A percentile compares a stretch with the other conserved stretches of the same genome.
These are phyloP conservation scores for Actinostola sp. DNA, from an alignment of 92 coral and sea anemone species.

Conservation along the genomic window DNA sequence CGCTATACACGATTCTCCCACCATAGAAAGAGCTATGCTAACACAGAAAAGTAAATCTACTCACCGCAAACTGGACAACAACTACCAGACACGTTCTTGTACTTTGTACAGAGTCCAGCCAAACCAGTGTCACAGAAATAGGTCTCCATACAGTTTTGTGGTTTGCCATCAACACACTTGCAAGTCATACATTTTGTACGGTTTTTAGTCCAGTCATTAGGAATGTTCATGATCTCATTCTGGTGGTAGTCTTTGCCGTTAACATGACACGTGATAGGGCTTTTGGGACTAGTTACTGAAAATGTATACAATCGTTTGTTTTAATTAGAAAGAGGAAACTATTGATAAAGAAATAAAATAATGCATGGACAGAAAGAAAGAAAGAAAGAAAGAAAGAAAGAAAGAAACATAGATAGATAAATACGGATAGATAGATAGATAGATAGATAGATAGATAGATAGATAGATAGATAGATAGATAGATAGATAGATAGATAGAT, in stretches of 20 bases:
- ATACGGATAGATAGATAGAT: too few species aligned
- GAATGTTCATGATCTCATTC: constrained; percentile 4
- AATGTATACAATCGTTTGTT: too few species aligned
- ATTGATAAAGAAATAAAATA: too few species aligned
- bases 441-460: too few species aligned
- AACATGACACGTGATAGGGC: constrained; percentile 4
- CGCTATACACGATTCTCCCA: too few species aligned
- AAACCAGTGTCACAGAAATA: constrained; percentile 6
- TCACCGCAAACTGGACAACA: constrained; percentile 32
- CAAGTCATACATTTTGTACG: background rate
- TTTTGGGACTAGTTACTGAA: background rate
- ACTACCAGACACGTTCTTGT: constrained; percentile 14
- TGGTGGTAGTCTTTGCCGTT: constrained; percentile 23
- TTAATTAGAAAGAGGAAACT: too few species aligned
- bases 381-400: too few species aligned
- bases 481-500: too few species aligned
- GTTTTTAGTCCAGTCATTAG: constrained; percentile 18
- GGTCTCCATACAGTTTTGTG: background rate
- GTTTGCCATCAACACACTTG: constrained; percentile 6
- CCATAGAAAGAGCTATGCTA: background rate
- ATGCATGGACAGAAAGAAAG: too few species aligned
- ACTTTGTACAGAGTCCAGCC: constrained; percentile 4
- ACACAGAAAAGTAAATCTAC: background rate
- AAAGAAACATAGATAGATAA: too few species aligned
- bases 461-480: too few species aligned